Evolutionary conservation across 2,888 invertebrate species (phyloP).

Genomic region (Linyphia triangularis): DNA sequence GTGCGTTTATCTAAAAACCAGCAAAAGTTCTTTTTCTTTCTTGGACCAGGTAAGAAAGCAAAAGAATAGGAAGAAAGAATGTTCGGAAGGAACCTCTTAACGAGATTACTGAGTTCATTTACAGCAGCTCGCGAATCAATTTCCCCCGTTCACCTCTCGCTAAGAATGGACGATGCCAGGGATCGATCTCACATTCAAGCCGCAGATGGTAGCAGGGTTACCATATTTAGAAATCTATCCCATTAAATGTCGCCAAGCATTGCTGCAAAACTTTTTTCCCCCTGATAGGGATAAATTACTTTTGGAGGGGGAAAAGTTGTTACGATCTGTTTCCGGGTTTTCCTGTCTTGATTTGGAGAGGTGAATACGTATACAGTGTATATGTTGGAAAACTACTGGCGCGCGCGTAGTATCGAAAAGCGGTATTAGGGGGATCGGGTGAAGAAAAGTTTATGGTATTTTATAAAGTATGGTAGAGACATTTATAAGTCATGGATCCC

Average conservation of each 20-base stretch:
- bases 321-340: neutral
- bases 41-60: constrained; percentile 39
- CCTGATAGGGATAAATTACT: constrained; percentile 28
- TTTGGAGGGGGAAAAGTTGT: constrained; percentile 27
- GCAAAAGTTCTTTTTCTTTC: constrained; percentile 18
- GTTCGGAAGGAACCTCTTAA: constrained; percentile 68
- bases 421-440: no score
- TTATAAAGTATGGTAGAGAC: no score
- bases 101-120: constrained; percentile 74
- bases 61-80: constrained; percentile 59
- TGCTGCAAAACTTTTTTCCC: constrained; percentile 33
- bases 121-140: constrained; percentile 74
- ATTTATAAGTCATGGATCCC: no score
- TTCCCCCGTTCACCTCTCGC: constrained; percentile 68
- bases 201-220: constrained; percentile 55
- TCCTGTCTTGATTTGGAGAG: neutral
- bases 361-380: neutral
- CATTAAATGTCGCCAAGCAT: constrained; percentile 41
- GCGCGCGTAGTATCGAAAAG: no score
- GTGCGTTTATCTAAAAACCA: neutral
- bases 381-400: neutral
- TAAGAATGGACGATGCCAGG: constrained; percentile 64
- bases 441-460: no score
- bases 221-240: constrained; percentile 53
- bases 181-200: constrained; percentile 66